phyloP scores from a whole-genome alignment of 1,140 invertebrate genomes.

The Caenorhabditis remanei region DNA sequence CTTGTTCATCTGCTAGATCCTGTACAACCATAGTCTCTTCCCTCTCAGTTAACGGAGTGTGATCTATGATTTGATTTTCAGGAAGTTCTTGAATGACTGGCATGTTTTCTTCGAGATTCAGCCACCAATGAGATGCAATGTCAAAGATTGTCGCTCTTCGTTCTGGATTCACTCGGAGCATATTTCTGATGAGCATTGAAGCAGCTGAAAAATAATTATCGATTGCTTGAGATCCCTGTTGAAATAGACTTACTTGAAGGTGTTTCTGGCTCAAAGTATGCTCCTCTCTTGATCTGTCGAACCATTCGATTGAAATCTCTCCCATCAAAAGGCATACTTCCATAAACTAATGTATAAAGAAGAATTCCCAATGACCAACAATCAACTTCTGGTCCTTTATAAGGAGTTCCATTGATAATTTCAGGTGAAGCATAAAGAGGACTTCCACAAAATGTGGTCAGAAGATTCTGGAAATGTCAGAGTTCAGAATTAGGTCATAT shows the following conservation, averaged over 20 bases:
- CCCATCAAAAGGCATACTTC: constrained; percentile 99
- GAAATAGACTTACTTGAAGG: constrained; percentile 85
- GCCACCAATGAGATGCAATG: constrained; percentile 92
- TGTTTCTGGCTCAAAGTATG: constrained; percentile 95
- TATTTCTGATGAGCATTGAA: constrained; percentile 91
- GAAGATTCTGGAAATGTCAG: constrained; percentile 78
- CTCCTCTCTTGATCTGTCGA: constrained; percentile 94
- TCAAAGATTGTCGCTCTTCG: constrained; percentile 91
- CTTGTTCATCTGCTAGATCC: constrained; percentile 77
- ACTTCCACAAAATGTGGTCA: constrained; percentile 96
- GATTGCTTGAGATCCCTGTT: too few relatives aligned
- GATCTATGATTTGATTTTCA: constrained; percentile 77
- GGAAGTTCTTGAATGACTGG: constrained; percentile 77
- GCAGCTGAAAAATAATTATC: constrained; percentile 83
- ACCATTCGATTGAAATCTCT: constrained; percentile 96
- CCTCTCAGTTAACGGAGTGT: constrained; percentile 76
- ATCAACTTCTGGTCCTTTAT: constrained; percentile 92
- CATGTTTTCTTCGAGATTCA: constrained; percentile 84
- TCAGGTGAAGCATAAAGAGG: constrained; percentile 98
- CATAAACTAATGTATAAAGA: constrained; percentile 96
- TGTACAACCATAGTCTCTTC: constrained; percentile 78
- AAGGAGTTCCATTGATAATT: constrained; percentile 96
- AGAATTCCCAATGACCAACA: constrained; percentile 97
- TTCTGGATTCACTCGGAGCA: constrained; percentile 91
- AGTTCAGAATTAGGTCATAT: neutral